Evolutionary conservation across 2,113 vertebrate genomes (phyloP), one percentile per base, ranked within the genome.

Genomic region (Psilopsiagon aymara): DNA sequence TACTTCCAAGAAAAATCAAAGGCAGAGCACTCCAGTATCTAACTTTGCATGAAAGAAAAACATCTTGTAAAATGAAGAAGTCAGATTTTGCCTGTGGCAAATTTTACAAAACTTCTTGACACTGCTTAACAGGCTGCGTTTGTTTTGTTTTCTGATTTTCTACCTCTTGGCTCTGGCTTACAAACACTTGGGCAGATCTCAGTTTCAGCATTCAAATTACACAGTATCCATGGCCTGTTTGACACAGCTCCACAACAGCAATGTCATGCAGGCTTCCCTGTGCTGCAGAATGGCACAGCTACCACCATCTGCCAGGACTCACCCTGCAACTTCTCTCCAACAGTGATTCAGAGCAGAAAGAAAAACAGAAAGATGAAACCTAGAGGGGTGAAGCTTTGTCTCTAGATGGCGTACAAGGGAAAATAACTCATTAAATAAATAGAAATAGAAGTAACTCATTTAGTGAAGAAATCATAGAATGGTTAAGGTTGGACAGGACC

Each of bases 131-230:
- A 95, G 39, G 33, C 85, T 41, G 63, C 39, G 7, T 92, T 94
- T 8, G 71, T 51, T 79, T 94, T 86, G 88, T 71, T 74, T 88
- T 90, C 67, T 74, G 59, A 81, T 41, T 70, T 86, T 86, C 92
- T 92, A 90, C 88, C 95, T 96, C 96, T 88, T 85, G 92, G 86
- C 94, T 94, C 77, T 68, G 35, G 37, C 80, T 77, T 47, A 49
- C 37, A 52, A 94, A 88, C 2, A 39, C 88, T 94, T 59, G 77
- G 91, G 95, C 94, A 96, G 87, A 90, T 82, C 78, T 94, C 95
- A 83, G 94, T 96, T 97, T 97, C 95, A 96, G 96, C 95, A 74
- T 95, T 82, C 92, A 97, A 97, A 97, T 97, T 97, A 97, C 96
- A 97, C 96, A 95, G 94, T 84, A 39, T 17, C 83, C 86, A 3